Evolutionary conservation across 2,888 invertebrate species (phyloP), one percentile per base, ranked within the genome.

Genomic region (Drosophila prostipennis): DNA sequence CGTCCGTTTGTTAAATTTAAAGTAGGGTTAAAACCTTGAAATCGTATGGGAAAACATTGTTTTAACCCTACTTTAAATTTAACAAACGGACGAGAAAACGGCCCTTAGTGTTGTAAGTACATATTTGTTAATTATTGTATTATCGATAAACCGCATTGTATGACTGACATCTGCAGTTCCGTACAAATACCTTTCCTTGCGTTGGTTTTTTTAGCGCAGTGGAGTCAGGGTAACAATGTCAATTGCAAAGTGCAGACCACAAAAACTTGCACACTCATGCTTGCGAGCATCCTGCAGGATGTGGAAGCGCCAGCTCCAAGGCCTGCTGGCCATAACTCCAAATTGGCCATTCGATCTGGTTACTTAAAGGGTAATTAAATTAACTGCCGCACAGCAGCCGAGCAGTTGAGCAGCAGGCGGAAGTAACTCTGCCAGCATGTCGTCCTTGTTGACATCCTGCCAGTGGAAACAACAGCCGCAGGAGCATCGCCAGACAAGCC

Each of bases 291-390:
- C 32, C 59, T 46, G 61, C 40, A 37, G 61, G 49, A 34, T 42
- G 75, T 29, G 36, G 32, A 32, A 2, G 42, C 48, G 37, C 51
- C 29, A 58, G 69, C 71, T 45, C 55, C 49, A 52, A 56, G 51
- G 32, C 23, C 42, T 34, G 40, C n/a, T 26, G 59, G 49, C 55
- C 74, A 76, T 77, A 77, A 74, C 80, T 78, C 76, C 74, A 81
- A 87, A 79, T 65, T 81, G 85, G 87, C 73, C 74, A 89, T 89
- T 88, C 81, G 88, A 88, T 89, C 89, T 79, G 91, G 89, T 91
- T 90, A 89, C 89, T 90, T 90, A 87, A 89, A 89, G 89, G 87
- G 87, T 90, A 91, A 91, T 91, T 91, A 90, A 90, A 90, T 89
- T 85, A 89, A 89, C 71, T 84, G 79, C 70, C 67, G 68, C 77